Conservation (phyloP, 2,888 invertebrate species). For the Rhaphigaster nebulosa region DNA sequence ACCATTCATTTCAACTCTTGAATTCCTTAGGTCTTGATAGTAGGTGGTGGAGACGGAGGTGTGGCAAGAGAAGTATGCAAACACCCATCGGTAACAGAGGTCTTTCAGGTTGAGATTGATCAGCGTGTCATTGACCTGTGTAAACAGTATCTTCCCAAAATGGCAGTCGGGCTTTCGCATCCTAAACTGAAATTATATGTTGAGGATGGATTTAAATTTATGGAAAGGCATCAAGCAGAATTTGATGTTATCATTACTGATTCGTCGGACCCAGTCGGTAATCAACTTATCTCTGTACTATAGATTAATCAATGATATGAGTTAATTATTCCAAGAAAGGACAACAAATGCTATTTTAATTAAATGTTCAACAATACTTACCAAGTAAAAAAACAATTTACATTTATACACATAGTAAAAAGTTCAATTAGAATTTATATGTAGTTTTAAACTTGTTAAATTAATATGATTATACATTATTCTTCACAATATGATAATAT, state of each 20-base stretch:
- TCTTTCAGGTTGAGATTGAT: constrained; percentile 96
- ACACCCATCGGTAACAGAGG: constrained; percentile 88
- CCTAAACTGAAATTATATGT: constrained; percentile 87
- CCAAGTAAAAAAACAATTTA: not conserved
- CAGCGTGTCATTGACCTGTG: constrained; percentile 90
- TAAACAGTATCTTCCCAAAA: constrained; percentile 89
- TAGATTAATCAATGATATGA: constrained; percentile 70
- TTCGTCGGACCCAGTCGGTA: constrained; percentile 96
- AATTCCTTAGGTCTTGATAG: constrained; percentile 82
- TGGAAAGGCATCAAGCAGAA: constrained; percentile 85
- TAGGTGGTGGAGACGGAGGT: constrained; percentile 98
- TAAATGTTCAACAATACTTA: not conserved
- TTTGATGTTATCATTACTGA: constrained; percentile 99
- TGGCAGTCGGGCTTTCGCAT: constrained; percentile 89
- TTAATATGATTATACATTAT: not conserved
- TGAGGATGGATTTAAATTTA: constrained; percentile 95
- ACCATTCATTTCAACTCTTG: not conserved
- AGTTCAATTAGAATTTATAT: too few relatives aligned
- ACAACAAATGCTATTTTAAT: not conserved
- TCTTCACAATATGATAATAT: not conserved
- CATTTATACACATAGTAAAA: not conserved
- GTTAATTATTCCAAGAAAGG: constrained; percentile 64
- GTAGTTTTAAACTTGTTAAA: not conserved
- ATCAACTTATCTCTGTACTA: constrained; percentile 61
- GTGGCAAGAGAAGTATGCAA: constrained; percentile 96